Base-by-base conservation (phyloP, 2,113 vertebrate genomes). In the Oriolus oriolus region DNA sequence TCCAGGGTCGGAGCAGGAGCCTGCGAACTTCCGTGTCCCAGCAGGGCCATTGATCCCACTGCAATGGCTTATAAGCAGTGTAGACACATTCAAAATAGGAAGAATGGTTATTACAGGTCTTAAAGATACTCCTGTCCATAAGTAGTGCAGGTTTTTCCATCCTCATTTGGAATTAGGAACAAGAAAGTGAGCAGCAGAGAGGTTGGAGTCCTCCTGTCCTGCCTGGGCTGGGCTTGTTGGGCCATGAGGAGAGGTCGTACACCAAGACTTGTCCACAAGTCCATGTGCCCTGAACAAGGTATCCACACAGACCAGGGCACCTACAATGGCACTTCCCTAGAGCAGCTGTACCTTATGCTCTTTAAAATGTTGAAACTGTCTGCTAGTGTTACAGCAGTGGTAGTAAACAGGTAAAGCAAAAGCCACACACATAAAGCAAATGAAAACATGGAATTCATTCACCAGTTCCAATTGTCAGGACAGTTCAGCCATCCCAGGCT, bases 261-360 rank as follows among this genome's bases (percentile, higher is more conserved):
- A 35, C 26, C 15, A 33, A 39, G 33, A 37, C n/a, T 28, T 39
- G 11, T 47, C 26, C 9, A 26, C 1, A 9, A 9, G 9, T 64
- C 73, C 42, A 8, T 23, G 16, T 80, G 35, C 27, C 22, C 64
- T 42, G 30, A 49, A 10, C 1, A 3, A 6, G 8, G 3, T 75
- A 11, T 56, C 35, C 5, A 7, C 13, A 7, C 1, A 16, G 35
- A 60, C 16, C n/a, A 53, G 2, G 6, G 26, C 35, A 68, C 16
- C 13, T 69, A 1, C 7, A 16, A 2, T 19, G 18, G 10, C 16
- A 37, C 13, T 57, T 69, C 21, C 5, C 24, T 59, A 3, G 16
- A 45, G 22, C n/a, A 28, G 23, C 59, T 78, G 35, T 50, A 50
- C 22, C 3, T 45, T 37, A 12, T 0, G 6, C 0, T 1, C 47